phyloP scores from a whole-genome alignment of 2,113 vertebrate species.

The Dicrurus megarhynchus region DNA sequence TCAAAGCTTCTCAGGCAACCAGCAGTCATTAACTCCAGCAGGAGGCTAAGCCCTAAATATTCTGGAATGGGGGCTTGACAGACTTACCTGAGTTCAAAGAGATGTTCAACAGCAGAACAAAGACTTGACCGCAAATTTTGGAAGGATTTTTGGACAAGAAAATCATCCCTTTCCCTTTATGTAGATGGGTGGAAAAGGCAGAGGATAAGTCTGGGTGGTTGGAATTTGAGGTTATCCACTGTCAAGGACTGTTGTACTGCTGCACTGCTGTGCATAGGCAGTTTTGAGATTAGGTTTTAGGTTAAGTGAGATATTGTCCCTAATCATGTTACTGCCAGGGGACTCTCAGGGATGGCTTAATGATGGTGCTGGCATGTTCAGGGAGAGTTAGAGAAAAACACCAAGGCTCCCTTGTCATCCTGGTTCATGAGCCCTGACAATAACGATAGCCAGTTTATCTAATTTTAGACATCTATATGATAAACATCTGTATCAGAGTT shows the following conservation, averaged over 20 bases:
- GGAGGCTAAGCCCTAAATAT: background rate
- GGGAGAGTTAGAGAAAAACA: background rate
- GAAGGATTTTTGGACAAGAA: background rate
- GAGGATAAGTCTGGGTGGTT: background rate
- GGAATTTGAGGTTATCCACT: background rate
- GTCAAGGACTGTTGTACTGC: background rate
- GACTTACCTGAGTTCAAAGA: background rate
- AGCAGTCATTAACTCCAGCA: background rate
- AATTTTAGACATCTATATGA: background rate
- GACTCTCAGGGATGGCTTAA: background rate
- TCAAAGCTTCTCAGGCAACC: background rate
- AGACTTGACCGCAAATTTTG: background rate
- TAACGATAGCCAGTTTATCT: background rate
- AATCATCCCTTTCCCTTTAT: background rate
- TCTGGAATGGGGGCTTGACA: background rate
- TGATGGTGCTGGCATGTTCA: background rate
- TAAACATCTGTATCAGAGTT: background rate
- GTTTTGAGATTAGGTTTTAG: background rate
- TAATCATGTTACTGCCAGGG: background rate
- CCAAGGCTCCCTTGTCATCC: background rate
- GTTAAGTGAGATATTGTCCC: background rate
- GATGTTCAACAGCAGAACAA: background rate
- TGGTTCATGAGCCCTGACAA: background rate
- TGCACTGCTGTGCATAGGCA: background rate
- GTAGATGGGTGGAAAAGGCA: background rate